Evolutionary conservation across 1,140 invertebrate species (phyloP).

Genomic region (Scaptomyza hsui): DNA sequence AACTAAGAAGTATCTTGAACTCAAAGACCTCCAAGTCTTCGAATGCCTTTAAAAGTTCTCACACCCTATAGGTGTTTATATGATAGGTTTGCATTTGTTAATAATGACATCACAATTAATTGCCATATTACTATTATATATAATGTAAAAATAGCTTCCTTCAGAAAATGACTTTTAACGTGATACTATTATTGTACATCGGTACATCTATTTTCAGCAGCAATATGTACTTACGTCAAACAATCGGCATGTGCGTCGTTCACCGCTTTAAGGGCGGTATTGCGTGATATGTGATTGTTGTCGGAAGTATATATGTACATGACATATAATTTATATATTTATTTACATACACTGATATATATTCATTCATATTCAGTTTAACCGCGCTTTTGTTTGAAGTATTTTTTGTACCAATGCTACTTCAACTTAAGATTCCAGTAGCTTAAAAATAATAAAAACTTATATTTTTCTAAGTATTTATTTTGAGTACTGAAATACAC

Average conservation of each 20-base stretch:
- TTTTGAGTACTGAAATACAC: too few relatives aligned
- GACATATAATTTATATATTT: too few relatives aligned
- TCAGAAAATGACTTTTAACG: background rate
- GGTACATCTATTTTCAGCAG: conserved; percentile 12
- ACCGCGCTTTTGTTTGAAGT: too few relatives aligned
- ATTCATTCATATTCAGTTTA: background rate
- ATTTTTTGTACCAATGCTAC: too few relatives aligned
- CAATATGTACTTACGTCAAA: conserved; percentile 9
- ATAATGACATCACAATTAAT: conserved; percentile 8
- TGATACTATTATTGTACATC: conserved; percentile 9
- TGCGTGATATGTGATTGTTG: conserved; percentile 13
- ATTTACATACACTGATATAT: too few relatives aligned
- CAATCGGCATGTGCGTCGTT: conserved; percentile 10
- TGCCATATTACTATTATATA: background rate
- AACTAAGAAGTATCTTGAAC: background rate
- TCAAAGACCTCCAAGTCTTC: background rate
- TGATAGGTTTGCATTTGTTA: background rate
- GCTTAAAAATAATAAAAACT: background rate
- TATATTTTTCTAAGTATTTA: too few relatives aligned
- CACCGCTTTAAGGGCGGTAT: background rate
- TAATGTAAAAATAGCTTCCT: conserved; percentile 10
- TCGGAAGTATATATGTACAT: background rate
- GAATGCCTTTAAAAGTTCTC: background rate
- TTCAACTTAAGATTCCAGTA: background rate
- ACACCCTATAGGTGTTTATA: background rate